A percentile compares a stretch with the other conserved stretches of the same genome.
Evolutionary conservation across 35 echinoderm and acorn worm species (phyloP).

Genomic region (Acanthaster planci): DNA sequence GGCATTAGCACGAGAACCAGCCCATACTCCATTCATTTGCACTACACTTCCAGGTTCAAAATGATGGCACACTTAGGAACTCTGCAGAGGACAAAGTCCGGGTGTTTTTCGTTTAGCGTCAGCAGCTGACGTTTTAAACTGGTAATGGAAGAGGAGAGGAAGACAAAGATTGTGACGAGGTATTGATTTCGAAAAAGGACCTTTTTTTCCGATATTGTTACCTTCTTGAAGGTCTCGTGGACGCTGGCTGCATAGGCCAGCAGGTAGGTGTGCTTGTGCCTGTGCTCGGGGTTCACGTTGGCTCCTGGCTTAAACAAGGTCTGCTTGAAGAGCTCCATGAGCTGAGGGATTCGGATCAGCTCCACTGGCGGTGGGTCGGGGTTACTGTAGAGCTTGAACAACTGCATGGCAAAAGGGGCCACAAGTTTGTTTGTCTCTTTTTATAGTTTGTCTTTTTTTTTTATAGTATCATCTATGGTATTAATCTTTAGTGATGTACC

Average conservation of each 20-base stretch:
- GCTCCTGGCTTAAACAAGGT: conserved; percentile 77
- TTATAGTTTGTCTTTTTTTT: too few species aligned
- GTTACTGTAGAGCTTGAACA: conserved; percentile 88
- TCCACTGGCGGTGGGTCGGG: conserved; percentile 94
- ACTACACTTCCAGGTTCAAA: too few species aligned
- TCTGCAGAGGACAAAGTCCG: too few species aligned
- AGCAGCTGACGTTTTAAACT: too few species aligned
- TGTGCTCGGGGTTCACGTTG: conserved; percentile 81
- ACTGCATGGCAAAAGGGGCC: conserved; percentile 44
- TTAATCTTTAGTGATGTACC: too few species aligned
- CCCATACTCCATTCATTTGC: too few species aligned
- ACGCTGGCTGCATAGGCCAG: conserved; percentile 87
- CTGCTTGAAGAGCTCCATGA: conserved; percentile 71
- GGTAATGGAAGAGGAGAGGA: neutral
- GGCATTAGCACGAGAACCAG: too few species aligned
- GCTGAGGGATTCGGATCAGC: conserved; percentile 89
- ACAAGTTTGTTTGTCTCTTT: too few species aligned
- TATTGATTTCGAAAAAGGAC: neutral
- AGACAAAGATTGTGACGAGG: neutral
- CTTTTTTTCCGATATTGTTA: conserved; percentile 25
- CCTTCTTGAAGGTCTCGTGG: conserved; percentile 93
- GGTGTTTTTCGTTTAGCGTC: too few species aligned
- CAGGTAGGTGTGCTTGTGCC: conserved; percentile 88
- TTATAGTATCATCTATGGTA: too few species aligned
- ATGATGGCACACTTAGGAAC: too few species aligned